Evolutionary conservation across 2,113 vertebrate genomes (phyloP), one percentile per base, ranked within the genome.

Genomic region (Notothenia rossii): DNA sequence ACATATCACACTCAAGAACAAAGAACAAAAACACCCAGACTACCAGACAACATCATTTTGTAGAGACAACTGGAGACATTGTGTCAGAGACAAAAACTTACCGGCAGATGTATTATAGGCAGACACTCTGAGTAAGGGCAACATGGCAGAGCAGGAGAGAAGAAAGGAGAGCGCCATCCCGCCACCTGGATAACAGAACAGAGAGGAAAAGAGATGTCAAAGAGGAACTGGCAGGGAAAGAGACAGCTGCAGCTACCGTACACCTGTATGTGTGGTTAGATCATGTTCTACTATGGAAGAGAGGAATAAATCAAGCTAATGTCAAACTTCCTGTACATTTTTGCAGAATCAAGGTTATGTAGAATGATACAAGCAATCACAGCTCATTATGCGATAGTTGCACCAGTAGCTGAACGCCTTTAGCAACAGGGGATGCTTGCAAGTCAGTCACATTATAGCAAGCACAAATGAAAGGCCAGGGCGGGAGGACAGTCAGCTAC

Each of bases 91-190:
- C 25, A 83, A 55, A 50, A 36, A 58, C 9, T 91, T 89, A 91
- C 90, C 90, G 0, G 87, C 81, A 29, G 90, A 86, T 25, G 81
- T 83, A 48, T 91, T 89, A 48, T 84, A 77, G 4, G 77, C 75
- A 29, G 73, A 80, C 51, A 29, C 77, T 40, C 73, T 72, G 79
- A 88, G 40, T 5, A 29, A 58, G 36, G 83, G 74, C 22, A 59
- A 65, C 11, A 71, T 8, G 1, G 62, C n/a, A 20, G 46, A 72
- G 51, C 84, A 55, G 64, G 85, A 12, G 20, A 85, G n/a, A 48
- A 82, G 73, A 60, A 69, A 72, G 29, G 60, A 74, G 18, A 60
- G 59, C 22, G 33, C 63, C 90, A 89, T 91, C 48, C 60, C 65
- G 79, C 55, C 13, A 83, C 85, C 89, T 91, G 83, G 18, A 54